Conservation (phyloP, 2,888 invertebrate species). For the Caenorhabditis auriculariae region DNA sequence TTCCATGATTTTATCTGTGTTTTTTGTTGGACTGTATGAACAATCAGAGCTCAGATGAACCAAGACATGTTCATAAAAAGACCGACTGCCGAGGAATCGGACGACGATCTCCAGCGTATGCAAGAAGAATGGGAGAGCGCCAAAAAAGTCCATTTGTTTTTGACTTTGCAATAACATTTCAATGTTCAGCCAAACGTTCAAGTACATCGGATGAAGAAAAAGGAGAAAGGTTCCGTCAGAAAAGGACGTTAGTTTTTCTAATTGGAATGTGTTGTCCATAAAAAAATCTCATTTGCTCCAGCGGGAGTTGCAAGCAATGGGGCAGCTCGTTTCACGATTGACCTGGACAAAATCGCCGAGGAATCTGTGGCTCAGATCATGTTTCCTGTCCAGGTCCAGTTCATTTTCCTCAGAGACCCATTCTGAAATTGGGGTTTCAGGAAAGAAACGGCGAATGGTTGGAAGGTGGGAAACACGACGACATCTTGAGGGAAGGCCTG, state of each 20-base stretch:
- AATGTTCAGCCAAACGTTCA: conserved; percentile 5
- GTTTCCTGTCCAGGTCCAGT: conserved; percentile 3
- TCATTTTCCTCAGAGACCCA: neutral
- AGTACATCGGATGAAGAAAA: conserved; percentile 15
- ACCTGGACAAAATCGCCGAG: conserved; percentile 26
- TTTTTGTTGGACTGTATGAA: neutral
- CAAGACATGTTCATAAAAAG: conserved; percentile 25
- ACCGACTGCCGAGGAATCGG: conserved; percentile 33
- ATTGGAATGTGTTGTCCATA: neutral
- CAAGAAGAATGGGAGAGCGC: conserved; percentile 32
- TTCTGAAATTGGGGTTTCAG: conserved; percentile 6
- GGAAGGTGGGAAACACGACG: conserved; percentile 3
- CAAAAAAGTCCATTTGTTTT: no score
- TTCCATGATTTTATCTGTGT: neutral
- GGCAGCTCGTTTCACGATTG: conserved; percentile 26
- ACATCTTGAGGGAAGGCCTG: conserved; percentile 1
- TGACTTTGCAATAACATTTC: neutral
- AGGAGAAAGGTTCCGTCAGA: neutral
- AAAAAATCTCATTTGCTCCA: neutral
- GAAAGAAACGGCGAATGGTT: conserved; percentile 24
- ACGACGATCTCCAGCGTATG: conserved; percentile 38
- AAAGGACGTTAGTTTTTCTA: neutral
- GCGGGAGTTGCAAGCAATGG: conserved; percentile 4
- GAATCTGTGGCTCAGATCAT: conserved; percentile 8
- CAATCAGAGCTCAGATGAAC: conserved; percentile 1